These are phyloP conservation scores for Oplegnathus fasciatus DNA, from an alignment of 2,113 vertebrate genomes.

Conservation along the genomic window DNA sequence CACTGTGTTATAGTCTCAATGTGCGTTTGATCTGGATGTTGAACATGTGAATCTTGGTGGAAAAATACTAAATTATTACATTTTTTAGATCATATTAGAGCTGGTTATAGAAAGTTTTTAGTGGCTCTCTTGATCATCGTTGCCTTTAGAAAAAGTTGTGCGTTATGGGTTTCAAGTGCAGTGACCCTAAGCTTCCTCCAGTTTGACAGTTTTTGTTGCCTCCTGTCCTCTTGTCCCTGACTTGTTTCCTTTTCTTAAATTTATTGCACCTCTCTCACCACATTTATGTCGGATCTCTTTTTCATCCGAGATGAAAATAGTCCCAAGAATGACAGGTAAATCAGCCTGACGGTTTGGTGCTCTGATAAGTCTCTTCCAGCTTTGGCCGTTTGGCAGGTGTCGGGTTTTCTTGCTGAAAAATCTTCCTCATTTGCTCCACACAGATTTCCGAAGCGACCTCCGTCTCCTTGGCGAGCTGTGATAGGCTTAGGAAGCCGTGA, in stretches of 20 bases:
- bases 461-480: slow-evolving; percentile 87
- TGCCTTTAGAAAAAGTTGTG: slow-evolving; percentile 9
- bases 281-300: neutral
- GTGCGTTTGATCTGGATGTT: neutral
- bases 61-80: slow-evolving; percentile 4
- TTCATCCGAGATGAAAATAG: neutral
- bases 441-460: slow-evolving; percentile 84
- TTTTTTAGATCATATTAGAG: neutral
- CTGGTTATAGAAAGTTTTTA: slow-evolving; percentile 8
- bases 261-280: neutral
- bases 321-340: neutral
- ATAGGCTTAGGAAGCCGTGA: slow-evolving; percentile 92
- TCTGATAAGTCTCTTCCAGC: slow-evolving; percentile 10
- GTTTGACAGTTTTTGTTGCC: neutral
- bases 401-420: slow-evolving; percentile 73
- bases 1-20: neutral
- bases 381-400: neutral
- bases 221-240: neutral
- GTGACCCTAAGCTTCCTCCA: neutral
- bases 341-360: neutral
- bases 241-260: slow-evolving; percentile 1
- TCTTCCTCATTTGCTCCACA: slow-evolving; percentile 82
- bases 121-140: neutral
- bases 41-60: neutral
- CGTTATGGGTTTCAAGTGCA: slow-evolving; percentile 1